Conservation (phyloP, 2,888 invertebrate genomes). For the Pyrocoelia pectoralis region DNA sequence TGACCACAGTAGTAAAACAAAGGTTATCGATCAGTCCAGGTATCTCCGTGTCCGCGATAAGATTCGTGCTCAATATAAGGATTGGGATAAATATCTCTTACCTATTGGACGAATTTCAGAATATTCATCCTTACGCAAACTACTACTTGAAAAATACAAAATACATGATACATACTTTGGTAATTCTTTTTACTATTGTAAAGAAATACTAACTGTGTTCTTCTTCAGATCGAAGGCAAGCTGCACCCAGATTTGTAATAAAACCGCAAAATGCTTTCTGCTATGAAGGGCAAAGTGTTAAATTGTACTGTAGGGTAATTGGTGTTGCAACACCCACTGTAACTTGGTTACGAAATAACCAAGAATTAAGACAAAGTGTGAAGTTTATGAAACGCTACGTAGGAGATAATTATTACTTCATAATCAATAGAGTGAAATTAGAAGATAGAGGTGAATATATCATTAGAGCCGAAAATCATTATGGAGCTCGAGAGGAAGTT, state of each 20-base stretch:
- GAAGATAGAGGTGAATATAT: conserved; percentile 98
- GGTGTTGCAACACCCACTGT: conserved; percentile 93
- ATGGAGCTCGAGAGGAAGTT: conserved; percentile 94
- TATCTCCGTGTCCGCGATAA: conserved; percentile 89
- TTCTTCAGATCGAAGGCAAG: conserved; percentile 92
- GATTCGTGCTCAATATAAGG: conserved; percentile 82
- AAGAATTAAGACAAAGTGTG: conserved; percentile 93
- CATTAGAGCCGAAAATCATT: conserved; percentile 95
- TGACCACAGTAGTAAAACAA: conserved; percentile 78
- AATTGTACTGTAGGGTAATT: conserved; percentile 96
- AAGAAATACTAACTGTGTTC: neutral
- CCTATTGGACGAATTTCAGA: conserved; percentile 97
- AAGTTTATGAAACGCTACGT: conserved; percentile 99
- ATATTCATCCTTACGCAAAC: conserved; percentile 94
- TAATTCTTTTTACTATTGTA: conserved; percentile 65
- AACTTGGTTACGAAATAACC: conserved; percentile 94
- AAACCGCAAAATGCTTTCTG: conserved; percentile 95
- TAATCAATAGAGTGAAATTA: conserved; percentile 94
- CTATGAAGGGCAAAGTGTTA: conserved; percentile 96
- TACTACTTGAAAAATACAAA: conserved; percentile 94
- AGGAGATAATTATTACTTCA: conserved; percentile 96
- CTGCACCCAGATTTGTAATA: conserved; percentile 97
- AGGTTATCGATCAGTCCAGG: conserved; percentile 82
- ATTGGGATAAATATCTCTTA: conserved; percentile 84
- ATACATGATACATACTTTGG: conserved; percentile 96